Evolutionary conservation across 2,888 invertebrate genomes (phyloP), one percentile per base, ranked within the genome.

Genomic region (Rhagonycha lutea): DNA sequence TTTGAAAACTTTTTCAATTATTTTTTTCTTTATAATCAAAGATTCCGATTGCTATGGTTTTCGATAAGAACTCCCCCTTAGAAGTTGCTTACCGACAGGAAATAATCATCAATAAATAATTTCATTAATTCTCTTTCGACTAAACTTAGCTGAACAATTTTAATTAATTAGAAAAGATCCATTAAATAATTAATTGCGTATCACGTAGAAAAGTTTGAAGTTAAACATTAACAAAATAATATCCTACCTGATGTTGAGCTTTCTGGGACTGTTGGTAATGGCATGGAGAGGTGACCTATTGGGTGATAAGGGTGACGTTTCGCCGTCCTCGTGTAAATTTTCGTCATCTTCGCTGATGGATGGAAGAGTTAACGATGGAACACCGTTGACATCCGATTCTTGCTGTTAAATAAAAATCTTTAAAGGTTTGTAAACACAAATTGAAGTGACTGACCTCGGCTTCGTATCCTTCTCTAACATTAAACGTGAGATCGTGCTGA

Each of bases 271-370:
- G 78, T 86, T 87, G 12, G 81, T 80, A 10, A 79, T 73, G 69
- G 86, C 89, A 69, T 91, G 90, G 70, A 91, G 86, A 0, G 93
- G 92, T 23, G 92, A 90, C 84, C 86, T 89, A 83, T 91, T 93
- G 73, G 91, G 93, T 26, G 92, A 93, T 68, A 92, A 91, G 0
- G 92, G 90, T 5, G 92, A 91, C 10, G 90, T 90, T 83, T 90
- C 89, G 29, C 93, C 92, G 75, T 96, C 96, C 47, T 94, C 94
- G 26, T 93, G 93, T 24, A 90, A 88, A 83, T 96, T 96, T 87
- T 97, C 98, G 84, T 98, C 98, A 82, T 98, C 98, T 87, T 98
- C 98, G 76, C 97, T 97, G 85, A 98, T 98, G 60, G 97, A 97
- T 3, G 98, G 98, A 65, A 96, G 88, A 0, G 96, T 95, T 79